Evolutionary conservation across 2,113 vertebrate species (phyloP).

Genomic region (Passerina amoena): DNA sequence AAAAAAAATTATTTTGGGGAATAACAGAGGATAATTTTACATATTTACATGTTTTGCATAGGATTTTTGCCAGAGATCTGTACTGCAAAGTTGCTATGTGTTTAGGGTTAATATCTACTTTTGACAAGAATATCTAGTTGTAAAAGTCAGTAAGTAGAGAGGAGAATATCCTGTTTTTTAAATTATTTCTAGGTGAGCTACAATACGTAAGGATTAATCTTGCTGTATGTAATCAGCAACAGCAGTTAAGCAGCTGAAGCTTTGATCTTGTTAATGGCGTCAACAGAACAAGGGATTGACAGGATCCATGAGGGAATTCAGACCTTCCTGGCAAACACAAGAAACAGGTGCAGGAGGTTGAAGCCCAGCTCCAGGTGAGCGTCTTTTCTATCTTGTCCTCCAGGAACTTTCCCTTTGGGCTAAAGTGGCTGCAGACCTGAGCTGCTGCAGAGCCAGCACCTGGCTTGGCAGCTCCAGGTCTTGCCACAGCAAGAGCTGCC

Average conservation of each 20-base stretch:
- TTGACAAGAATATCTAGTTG: background rate
- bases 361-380: background rate
- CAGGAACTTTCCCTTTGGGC: background rate
- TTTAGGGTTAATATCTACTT: background rate
- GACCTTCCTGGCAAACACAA: background rate
- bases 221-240: background rate
- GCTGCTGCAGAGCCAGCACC: background rate
- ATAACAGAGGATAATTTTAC: background rate
- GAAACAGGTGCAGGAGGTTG: background rate
- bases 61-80: background rate
- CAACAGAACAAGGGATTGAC: background rate
- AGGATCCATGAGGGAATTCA: background rate
- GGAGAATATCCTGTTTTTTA: background rate
- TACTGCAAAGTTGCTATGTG: background rate
- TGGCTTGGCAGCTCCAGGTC: background rate
- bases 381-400: background rate
- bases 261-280: background rate
- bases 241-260: background rate
- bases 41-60: background rate
- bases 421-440: background rate
- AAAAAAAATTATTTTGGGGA: fast-evolving
- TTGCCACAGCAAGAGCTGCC: background rate
- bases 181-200: background rate
- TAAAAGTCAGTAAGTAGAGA: background rate
- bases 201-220: background rate